Conservation (phyloP, 2,888 invertebrate species). For the Pollenia amentaria region DNA sequence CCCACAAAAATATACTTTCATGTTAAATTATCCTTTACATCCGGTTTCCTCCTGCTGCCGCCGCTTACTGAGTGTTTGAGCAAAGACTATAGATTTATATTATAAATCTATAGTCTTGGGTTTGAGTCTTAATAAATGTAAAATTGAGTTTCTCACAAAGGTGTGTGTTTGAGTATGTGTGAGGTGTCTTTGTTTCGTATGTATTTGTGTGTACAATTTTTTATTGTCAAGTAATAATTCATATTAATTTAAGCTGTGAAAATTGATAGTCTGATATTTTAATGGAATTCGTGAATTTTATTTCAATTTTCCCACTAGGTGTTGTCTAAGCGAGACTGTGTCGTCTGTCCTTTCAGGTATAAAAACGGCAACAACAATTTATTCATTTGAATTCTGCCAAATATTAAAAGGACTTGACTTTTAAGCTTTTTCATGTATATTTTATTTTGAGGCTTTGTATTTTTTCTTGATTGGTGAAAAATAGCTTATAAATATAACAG, state of each 20-base stretch:
- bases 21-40: constrained; percentile 74
- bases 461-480: constrained; percentile 29
- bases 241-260: constrained; percentile 77
- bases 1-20: constrained; percentile 9
- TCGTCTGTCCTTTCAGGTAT: neutral
- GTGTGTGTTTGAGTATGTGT: neutral
- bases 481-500: neutral
- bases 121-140: constrained; percentile 3
- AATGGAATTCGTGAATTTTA: constrained; percentile 76
- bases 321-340: neutral
- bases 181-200: neutral
- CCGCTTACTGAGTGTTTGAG: neutral
- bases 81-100: too few relatives aligned
- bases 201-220: neutral
- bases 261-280: constrained; percentile 78
- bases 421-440: neutral
- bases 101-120: too few relatives aligned
- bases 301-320: constrained; percentile 62
- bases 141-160: constrained; percentile 29
- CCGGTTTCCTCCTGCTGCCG: constrained; percentile 38
- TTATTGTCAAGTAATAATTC: constrained; percentile 74
- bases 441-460: neutral
- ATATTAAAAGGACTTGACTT: constrained; percentile 45
- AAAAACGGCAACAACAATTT: neutral
- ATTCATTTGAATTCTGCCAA: neutral